Percentiles rank a stretch among this genome's conserved stretches.
Evolutionary conservation across 2,797 vertebrate genomes (phyloP).

Genomic region (Anisognathus igniventris): DNA sequence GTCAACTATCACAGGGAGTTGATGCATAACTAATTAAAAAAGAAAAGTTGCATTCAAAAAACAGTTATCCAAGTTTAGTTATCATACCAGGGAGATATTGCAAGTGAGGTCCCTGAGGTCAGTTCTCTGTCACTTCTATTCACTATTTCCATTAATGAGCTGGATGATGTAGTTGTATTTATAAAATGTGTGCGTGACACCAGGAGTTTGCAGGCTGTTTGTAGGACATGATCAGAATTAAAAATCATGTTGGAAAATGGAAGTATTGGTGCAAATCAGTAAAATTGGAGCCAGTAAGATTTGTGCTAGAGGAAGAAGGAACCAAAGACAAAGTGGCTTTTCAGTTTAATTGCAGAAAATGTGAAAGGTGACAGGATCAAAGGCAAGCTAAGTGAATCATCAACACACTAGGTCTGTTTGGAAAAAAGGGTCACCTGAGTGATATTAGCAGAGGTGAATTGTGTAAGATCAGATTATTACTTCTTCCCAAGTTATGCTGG

Average conservation of each 20-base stretch:
- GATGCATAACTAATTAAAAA: conserved; percentile 45
- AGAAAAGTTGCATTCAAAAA: conserved; percentile 34
- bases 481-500: background rate
- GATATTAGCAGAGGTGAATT: background rate
- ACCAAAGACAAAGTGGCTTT: background rate
- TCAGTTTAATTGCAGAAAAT: background rate
- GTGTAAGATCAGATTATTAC: background rate
- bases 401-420: background rate
- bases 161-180: background rate
- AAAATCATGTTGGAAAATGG: background rate
- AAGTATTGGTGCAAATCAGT: background rate
- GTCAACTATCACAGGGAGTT: background rate
- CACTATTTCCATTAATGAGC: conserved; percentile 39
- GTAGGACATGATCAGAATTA: background rate
- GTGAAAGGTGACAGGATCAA: background rate
- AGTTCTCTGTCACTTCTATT: conserved; percentile 44
- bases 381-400: background rate
- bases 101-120: conserved; percentile 31
- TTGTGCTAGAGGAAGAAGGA: background rate
- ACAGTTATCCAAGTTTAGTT: conserved; percentile 18
- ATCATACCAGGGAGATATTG: conserved; percentile 32
- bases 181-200: conserved; percentile 1
- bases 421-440: background rate
- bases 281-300: background rate
- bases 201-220: background rate